Evolutionary conservation across 2,888 invertebrate genomes (phyloP).

Genomic region (Dimorphilus gyrociliatus): DNA sequence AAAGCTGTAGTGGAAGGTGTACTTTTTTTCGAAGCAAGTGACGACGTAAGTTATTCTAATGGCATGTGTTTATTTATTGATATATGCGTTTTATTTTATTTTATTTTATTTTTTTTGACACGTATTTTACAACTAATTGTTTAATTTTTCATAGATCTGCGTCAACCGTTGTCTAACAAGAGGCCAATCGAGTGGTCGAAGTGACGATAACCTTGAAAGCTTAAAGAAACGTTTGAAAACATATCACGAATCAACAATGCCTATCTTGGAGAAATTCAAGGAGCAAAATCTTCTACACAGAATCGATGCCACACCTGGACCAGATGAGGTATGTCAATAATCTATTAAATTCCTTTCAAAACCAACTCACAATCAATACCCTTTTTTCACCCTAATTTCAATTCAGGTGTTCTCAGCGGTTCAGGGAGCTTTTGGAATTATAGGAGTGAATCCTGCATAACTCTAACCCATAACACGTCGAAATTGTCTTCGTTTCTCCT

Average conservation of each 20-base stretch:
- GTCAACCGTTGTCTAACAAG: constrained; percentile 66
- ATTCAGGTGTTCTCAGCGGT: too few relatives aligned
- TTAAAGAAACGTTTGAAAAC: constrained; percentile 59
- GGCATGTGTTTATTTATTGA: background rate
- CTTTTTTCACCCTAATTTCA: too few relatives aligned
- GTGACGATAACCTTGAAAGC: constrained; percentile 81
- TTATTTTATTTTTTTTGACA: background rate
- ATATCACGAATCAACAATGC: constrained; percentile 66
- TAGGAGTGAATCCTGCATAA: too few relatives aligned
- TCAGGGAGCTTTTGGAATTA: too few relatives aligned
- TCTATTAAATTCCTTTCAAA: too few relatives aligned
- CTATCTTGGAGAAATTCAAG: constrained; percentile 70
- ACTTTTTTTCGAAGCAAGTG: constrained; percentile 74
- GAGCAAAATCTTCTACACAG: constrained; percentile 51
- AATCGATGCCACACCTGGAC: constrained; percentile 53
- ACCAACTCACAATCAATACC: too few relatives aligned
- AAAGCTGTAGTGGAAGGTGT: constrained; percentile 71
- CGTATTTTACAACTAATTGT: background rate
- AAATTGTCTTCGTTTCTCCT: too few relatives aligned
- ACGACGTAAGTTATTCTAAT: constrained; percentile 44
- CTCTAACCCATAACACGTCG: too few relatives aligned
- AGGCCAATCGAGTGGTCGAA: constrained; percentile 72
- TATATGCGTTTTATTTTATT: background rate
- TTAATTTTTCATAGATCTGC: constrained; percentile 45
- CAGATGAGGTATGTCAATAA: constrained; percentile 45